Evolutionary conservation across 2,797 vertebrate species (phyloP).

Genomic region (Centropyge bicolor): DNA sequence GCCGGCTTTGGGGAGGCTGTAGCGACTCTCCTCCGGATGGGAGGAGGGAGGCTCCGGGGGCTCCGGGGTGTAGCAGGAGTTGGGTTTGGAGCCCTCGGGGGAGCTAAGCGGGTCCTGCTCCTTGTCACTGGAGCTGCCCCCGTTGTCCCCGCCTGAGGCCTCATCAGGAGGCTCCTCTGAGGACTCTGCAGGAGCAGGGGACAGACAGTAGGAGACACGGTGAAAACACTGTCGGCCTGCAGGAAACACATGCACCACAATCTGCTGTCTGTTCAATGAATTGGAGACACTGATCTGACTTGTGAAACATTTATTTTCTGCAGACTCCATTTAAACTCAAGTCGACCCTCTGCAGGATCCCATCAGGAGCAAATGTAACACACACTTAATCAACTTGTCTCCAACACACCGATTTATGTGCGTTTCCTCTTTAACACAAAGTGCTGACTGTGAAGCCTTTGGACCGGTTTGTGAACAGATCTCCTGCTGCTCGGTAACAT

Average conservation of each 20-base stretch:
- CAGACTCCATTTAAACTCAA: too few relatives aligned
- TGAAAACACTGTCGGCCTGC: background rate
- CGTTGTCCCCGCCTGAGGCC: conserved; percentile 85
- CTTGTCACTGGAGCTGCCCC: conserved; percentile 91
- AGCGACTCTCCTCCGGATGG: conserved; percentile 87
- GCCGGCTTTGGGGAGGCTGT: conserved; percentile 84
- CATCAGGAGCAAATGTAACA: conserved; percentile 68
- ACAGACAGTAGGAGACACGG: conserved; percentile 3
- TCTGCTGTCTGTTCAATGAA: background rate
- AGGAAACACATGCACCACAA: background rate
- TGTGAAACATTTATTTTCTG: background rate
- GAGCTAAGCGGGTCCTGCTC: conserved; percentile 92
- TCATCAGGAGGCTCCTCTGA: conserved; percentile 90
- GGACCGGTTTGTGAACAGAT: conserved; percentile 89
- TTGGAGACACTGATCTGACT: background rate
- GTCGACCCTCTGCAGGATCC: background rate
- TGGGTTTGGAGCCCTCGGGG: conserved; percentile 90
- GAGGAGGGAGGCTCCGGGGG: conserved; percentile 89
- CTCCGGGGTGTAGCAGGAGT: conserved; percentile 91
- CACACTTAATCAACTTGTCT: conserved; percentile 63
- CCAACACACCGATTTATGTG: conserved; percentile 74
- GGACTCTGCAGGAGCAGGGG: conserved; percentile 80
- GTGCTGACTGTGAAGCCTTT: conserved; percentile 88
- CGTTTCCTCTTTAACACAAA: conserved; percentile 80
- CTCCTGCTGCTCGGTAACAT: conserved; percentile 92